Conservation (phyloP, 2,113 vertebrate genomes). For the Stomatorhinus ivindoensis region DNA sequence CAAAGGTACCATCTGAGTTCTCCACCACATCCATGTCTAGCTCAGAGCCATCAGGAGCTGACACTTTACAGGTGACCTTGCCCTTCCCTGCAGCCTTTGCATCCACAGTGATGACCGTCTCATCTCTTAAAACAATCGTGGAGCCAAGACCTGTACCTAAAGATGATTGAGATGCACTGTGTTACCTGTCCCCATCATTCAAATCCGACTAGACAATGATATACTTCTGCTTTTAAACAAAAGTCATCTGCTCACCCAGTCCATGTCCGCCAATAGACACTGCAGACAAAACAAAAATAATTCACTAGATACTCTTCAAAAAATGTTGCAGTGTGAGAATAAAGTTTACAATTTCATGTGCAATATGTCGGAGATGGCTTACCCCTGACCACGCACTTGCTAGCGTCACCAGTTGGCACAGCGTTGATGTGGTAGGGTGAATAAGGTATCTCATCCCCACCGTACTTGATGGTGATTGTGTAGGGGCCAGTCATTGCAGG, state of each 20-base stretch:
- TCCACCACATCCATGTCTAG: conserved; percentile 78
- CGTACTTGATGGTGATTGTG: conserved; percentile 90
- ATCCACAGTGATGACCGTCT: conserved; percentile 75
- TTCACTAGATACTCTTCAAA: background rate
- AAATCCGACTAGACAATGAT: background rate
- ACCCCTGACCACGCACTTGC: conserved; percentile 91
- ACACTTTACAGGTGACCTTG: conserved; percentile 83
- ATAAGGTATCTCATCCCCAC: conserved; percentile 85
- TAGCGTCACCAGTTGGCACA: conserved; percentile 82
- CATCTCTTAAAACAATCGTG: conserved; percentile 70
- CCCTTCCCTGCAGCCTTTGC: conserved; percentile 82
- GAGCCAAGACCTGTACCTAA: conserved; percentile 68
- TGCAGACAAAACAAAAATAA: conserved; percentile 41
- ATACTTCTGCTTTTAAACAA: background rate
- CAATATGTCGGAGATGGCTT: background rate
- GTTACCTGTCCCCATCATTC: background rate
- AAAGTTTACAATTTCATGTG: background rate
- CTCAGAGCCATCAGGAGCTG: conserved; percentile 75
- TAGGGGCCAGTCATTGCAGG: conserved; percentile 84
- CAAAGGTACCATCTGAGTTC: conserved; percentile 78
- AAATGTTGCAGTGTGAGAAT: background rate
- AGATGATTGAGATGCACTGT: background rate
- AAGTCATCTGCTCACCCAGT: conserved; percentile 66
- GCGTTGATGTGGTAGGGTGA: conserved; percentile 86
- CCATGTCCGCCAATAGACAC: conserved; percentile 90